Evolutionary conservation across 2,113 vertebrate genomes (phyloP).

Genomic region (Raja brachyura): DNA sequence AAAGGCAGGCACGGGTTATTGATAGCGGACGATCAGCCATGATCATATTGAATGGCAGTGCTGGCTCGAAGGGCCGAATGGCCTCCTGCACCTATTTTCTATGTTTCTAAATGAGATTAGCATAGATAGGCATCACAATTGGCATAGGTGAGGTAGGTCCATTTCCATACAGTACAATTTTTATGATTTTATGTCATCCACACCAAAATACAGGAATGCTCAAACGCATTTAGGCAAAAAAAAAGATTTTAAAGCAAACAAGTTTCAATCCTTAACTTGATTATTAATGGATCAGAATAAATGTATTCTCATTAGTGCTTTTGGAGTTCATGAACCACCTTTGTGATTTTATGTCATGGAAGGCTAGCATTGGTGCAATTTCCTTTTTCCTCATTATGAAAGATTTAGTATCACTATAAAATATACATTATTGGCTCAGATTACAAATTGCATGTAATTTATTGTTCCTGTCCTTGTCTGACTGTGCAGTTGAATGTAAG

Average conservation of each 20-base stretch:
- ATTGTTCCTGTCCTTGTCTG: neutral
- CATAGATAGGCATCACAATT: too few relatives aligned
- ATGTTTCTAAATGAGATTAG: too few relatives aligned
- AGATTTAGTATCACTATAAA: too few relatives aligned
- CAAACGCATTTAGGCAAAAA: neutral
- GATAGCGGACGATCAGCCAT: too few relatives aligned
- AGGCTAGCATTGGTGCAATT: neutral
- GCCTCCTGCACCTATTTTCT: too few relatives aligned
- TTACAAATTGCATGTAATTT: neutral
- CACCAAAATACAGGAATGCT: neutral
- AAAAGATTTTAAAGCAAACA: neutral
- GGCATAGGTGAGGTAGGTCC: too few relatives aligned
- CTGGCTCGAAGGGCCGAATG: too few relatives aligned
- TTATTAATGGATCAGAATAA: neutral
- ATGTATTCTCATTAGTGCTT: neutral
- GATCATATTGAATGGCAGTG: too few relatives aligned
- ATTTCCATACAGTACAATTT: too few relatives aligned
- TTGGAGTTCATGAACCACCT: neutral
- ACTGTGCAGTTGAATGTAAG: neutral
- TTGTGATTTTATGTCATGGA: neutral
- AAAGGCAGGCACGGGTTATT: too few relatives aligned
- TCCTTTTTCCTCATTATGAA: neutral
- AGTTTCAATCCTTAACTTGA: neutral
- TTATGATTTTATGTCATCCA: too few relatives aligned
- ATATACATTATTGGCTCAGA: neutral